Base-by-base conservation (phyloP, 2,113 vertebrate genomes). In the Pyrgilauda ruficollis region DNA sequence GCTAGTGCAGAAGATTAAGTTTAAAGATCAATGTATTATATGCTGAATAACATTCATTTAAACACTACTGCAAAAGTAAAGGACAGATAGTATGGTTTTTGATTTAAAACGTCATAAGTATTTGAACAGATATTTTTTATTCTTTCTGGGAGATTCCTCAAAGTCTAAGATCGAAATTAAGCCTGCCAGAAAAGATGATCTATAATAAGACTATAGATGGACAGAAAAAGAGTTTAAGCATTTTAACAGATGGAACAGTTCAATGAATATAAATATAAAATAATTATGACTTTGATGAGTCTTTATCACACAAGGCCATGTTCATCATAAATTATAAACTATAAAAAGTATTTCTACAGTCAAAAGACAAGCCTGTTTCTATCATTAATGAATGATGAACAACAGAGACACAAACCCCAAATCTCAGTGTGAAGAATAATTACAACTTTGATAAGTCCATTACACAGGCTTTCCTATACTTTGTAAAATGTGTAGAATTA, bases 291-390 rank as follows among this genome's bases (percentile, higher is more conserved):
- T 97, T 97, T 96, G 95, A 97, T 96, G 72, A 39, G 87, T 75
- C 61, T 97, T 97, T 97, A 98, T 97, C 95, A 97, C 58, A 95
- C 50, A 96, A 96, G 67, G 61, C 74, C 94, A 96, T 88, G 85
- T 95, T 97, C 49, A 56, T 96, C 75, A 93, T 91, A 96, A 97
- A 97, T 97, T 95, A 94, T 95, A 82, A 94, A 66, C 68, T 69
- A 64, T 80, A 49, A 84, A 94, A 95, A 70, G 43, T 64, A 94
- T 91, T 97, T 97, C 87, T 84, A 77, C 41, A 84, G 63, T 95
- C 70, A 95, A 97, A 97, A 96, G 95, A 93, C 43, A 96, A 97
- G 81, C 73, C 43, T 96, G 85, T 97, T 97, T 97, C 47, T 96
- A 96, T 89, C 77, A 84, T 87, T 95, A 97, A 84, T 89, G 93